A percentile compares a stretch with the other conserved stretches of the same genome.
Conservation (phyloP, 1,140 invertebrate genomes). For the Microplitis mediator region DNA sequence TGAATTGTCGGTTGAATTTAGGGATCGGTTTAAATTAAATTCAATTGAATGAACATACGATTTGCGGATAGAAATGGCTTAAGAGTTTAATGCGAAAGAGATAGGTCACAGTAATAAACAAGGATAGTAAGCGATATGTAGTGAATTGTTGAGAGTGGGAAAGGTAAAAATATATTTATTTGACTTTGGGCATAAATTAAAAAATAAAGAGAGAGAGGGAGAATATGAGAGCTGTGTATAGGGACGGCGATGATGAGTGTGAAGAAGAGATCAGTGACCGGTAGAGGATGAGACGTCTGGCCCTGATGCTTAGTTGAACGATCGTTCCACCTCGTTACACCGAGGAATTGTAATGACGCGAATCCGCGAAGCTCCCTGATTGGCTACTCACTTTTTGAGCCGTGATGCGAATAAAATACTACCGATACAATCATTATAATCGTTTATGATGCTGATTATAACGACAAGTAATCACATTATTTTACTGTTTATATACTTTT, state of each 20-base stretch:
- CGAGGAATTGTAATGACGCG: conserved; percentile 28
- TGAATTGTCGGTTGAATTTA: neutral
- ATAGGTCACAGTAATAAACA: too few species aligned
- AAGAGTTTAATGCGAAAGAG: too few species aligned
- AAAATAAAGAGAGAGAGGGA: conserved; percentile 14
- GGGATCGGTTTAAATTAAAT: neutral
- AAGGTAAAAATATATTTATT: neutral
- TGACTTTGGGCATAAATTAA: neutral
- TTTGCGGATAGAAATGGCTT: too few species aligned
- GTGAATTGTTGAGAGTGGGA: neutral
- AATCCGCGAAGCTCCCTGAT: conserved; percentile 17
- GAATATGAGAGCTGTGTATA: neutral
- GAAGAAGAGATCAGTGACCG: conserved; percentile 25
- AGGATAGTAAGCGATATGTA: too few species aligned
- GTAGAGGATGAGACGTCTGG: conserved; percentile 30
- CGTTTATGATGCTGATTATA: neutral
- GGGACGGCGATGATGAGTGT: neutral
- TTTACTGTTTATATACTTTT: neutral
- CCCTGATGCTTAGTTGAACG: conserved; percentile 46
- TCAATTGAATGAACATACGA: neutral
- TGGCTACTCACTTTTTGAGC: neutral
- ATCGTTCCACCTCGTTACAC: conserved; percentile 51
- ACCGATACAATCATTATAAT: neutral
- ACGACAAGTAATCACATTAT: neutral
- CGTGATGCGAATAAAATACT: conserved; percentile 7